A percentile compares a stretch with the other conserved stretches of the same genome.
Evolutionary conservation across 2,797 vertebrate species (phyloP).

Genomic region (Cossypha heuglini): DNA sequence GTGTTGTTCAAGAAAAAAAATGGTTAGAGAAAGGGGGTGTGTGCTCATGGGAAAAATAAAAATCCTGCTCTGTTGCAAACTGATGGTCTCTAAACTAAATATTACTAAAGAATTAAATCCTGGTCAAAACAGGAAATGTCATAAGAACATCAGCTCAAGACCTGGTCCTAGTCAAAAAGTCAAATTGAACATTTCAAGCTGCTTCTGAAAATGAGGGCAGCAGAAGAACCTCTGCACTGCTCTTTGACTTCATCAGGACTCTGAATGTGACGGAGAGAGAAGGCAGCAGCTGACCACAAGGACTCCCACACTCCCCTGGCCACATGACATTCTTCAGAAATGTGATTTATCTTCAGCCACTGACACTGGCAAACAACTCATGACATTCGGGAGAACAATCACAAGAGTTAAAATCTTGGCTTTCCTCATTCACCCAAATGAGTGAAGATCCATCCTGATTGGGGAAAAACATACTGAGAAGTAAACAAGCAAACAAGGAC

Average conservation of each 20-base stretch:
- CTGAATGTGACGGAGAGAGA: not conserved
- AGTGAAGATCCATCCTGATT: not conserved
- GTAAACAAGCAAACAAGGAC: not conserved
- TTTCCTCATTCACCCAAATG: not conserved
- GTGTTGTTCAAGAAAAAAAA: not conserved
- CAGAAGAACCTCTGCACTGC: not conserved
- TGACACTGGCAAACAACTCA: not conserved
- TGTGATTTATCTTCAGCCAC: not conserved
- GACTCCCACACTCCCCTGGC: not conserved
- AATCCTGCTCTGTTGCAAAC: not conserved
- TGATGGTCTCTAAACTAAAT: not conserved
- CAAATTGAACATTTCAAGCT: not conserved
- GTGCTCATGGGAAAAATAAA: not conserved
- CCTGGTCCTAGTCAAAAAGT: not conserved
- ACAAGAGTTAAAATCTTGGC: not conserved
- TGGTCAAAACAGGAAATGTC: not conserved
- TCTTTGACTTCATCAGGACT: not conserved
- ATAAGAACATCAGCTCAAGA: not conserved
- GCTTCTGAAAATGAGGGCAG: not conserved
- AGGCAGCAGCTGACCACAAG: not conserved
- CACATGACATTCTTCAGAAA: not conserved
- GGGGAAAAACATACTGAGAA: not conserved
- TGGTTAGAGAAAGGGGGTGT: not conserved
- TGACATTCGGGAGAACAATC: not conserved
- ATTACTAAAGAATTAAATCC: not conserved